phyloP scores from a whole-genome alignment of 2,113 vertebrate genomes.

The Mixornis gularis region DNA sequence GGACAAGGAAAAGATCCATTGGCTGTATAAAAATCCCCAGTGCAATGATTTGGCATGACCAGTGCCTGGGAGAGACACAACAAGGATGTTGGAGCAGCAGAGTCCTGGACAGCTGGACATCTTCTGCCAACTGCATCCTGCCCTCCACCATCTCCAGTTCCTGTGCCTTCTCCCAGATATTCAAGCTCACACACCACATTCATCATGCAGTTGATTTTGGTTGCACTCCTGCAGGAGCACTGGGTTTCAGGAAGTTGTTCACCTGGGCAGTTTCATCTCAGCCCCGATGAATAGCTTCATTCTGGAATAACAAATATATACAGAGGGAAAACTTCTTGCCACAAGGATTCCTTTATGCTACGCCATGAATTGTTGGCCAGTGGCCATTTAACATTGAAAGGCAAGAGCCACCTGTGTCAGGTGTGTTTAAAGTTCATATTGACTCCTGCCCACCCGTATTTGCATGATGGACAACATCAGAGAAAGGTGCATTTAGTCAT shows the following conservation, averaged over 20 bases:
- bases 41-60: neutral
- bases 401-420: slow-evolving; percentile 62
- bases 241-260: neutral
- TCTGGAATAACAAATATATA: slow-evolving; percentile 47
- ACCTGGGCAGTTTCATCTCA: slow-evolving; percentile 25
- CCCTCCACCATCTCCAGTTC: neutral
- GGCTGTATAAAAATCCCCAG: neutral
- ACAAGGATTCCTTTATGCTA: slow-evolving; percentile 57
- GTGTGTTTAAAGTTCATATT: slow-evolving; percentile 70
- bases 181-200: neutral
- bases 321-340: slow-evolving; percentile 32
- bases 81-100: neutral
- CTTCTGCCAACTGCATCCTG: neutral
- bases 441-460: slow-evolving; percentile 50
- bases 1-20: neutral
- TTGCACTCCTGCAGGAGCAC: neutral
- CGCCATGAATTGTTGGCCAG: slow-evolving; percentile 36
- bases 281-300: slow-evolving; percentile 1
- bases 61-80: neutral
- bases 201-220: neutral
- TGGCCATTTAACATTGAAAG: slow-evolving; percentile 57
- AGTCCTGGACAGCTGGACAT: neutral
- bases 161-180: neutral
- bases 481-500: slow-evolving; percentile 43
- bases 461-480: slow-evolving; percentile 44